These are phyloP conservation scores for Rhadinocentrus ornatus DNA, from an alignment of 2,797 vertebrate genomes.

Conservation along the genomic window DNA sequence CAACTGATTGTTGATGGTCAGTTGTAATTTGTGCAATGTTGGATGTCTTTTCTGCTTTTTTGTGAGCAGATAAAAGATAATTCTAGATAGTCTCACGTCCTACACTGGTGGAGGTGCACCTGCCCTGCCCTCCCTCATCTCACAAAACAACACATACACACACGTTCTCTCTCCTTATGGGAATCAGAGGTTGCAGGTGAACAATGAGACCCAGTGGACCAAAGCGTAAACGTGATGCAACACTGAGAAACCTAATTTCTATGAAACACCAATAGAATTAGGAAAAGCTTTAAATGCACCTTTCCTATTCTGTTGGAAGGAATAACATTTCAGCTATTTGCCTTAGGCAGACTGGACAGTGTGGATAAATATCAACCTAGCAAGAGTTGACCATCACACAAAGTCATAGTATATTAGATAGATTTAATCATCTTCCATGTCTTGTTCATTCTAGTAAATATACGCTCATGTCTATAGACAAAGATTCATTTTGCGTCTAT, in stretches of 20 bases:
- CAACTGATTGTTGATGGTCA: background rate
- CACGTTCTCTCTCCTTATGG: constrained; percentile 61
- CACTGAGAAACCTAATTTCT: constrained; percentile 58
- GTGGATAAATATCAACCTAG: background rate
- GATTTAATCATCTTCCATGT: background rate
- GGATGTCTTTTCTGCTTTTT: background rate
- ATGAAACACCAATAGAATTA: constrained; percentile 12
- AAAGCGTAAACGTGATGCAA: constrained; percentile 74
- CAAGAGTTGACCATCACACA: background rate
- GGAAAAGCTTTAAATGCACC: constrained; percentile 3
- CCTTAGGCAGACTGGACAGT: background rate
- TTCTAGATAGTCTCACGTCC: constrained; percentile 8
- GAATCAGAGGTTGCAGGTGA: constrained; percentile 69
- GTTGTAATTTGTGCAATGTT: constrained; percentile 9
- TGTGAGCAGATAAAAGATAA: background rate
- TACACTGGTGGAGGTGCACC: constrained; percentile 41
- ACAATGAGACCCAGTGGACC: constrained; percentile 65
- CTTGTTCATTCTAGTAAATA: background rate
- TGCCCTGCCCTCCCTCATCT: constrained; percentile 38
- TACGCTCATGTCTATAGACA: background rate
- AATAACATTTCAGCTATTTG: background rate
- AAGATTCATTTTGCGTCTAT: background rate
- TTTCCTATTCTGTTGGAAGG: background rate
- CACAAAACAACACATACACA: constrained; percentile 49
- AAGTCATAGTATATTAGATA: constrained; percentile 7